These are phyloP conservation scores for Fundulus diaphanus DNA, from an alignment of 2,797 vertebrate species.

Conservation along the genomic window DNA sequence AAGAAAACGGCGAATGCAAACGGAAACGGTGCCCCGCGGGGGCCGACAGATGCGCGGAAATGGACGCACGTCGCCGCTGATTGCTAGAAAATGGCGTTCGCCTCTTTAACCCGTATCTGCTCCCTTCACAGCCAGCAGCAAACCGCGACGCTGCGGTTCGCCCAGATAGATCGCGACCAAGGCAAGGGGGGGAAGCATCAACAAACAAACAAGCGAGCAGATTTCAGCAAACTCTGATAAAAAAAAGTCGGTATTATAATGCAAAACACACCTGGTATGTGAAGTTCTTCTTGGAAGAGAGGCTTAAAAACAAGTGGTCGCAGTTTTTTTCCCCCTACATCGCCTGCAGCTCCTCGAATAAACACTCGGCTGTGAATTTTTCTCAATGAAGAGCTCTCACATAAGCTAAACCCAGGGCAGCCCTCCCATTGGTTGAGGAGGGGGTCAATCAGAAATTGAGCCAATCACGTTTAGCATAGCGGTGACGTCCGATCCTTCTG, in stretches of 20 bases:
- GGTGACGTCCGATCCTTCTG: constrained; percentile 37
- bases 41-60: constrained; percentile 46
- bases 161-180: neutral
- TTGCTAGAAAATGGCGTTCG: constrained; percentile 83
- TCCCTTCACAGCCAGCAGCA: constrained; percentile 16
- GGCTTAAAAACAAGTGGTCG: constrained; percentile 15
- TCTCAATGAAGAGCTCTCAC: constrained; percentile 75
- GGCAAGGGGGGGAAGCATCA: too few species aligned
- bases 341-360: constrained; percentile 47
- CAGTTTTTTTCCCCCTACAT: constrained; percentile 52
- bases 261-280: constrained; percentile 44
- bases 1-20: constrained; percentile 6
- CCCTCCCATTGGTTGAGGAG: constrained; percentile 60
- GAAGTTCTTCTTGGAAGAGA: constrained; percentile 40
- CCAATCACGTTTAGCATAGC: constrained; percentile 64
- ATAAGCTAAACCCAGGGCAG: constrained; percentile 11
- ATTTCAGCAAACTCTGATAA: neutral
- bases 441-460: constrained; percentile 39
- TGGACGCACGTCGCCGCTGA: constrained; percentile 57
- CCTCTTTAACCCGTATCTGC: constrained; percentile 29
- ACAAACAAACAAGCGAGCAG: neutral
- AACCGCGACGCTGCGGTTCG: constrained; percentile 22
- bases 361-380: constrained; percentile 73
- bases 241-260: neutral
- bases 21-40: neutral